Evolutionary conservation across 2,797 vertebrate genomes (phyloP).

Genomic region (Gadopsis marmoratus): DNA sequence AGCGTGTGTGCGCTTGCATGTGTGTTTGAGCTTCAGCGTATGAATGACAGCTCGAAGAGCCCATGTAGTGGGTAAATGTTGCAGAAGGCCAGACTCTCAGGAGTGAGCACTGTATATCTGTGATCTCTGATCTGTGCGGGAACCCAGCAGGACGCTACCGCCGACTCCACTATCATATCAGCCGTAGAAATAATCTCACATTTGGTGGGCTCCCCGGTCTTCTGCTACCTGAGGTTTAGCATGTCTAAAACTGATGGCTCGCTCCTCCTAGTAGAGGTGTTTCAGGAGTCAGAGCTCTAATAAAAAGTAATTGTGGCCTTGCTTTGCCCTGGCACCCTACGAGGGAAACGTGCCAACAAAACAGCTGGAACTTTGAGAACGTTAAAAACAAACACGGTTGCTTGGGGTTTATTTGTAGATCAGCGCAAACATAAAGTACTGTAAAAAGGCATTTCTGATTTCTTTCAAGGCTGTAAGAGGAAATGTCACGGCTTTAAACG

Average conservation of each 20-base stretch:
- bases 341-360: conserved; percentile 60
- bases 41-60: conserved; percentile 67
- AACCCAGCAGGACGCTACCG: conserved; percentile 77
- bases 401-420: conserved; percentile 51
- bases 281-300: conserved; percentile 77
- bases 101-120: conserved; percentile 71
- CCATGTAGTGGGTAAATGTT: conserved; percentile 78
- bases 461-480: conserved; percentile 30
- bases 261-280: conserved; percentile 56
- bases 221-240: conserved; percentile 63
- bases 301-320: conserved; percentile 71
- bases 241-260: conserved; percentile 67
- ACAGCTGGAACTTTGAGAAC: conserved; percentile 62
- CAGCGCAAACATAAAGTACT: conserved; percentile 27
- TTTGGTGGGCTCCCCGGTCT: conserved; percentile 61
- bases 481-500: conserved; percentile 42
- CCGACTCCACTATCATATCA: conserved; percentile 64
- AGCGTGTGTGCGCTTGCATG: conserved; percentile 9
- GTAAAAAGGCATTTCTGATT: conserved; percentile 40
- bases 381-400: conserved; percentile 58
- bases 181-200: conserved; percentile 61
- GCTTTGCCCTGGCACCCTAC: conserved; percentile 51
- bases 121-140: conserved; percentile 79
- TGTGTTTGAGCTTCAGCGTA: conserved; percentile 20
- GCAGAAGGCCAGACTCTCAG: conserved; percentile 76